A percentile compares a stretch with the other conserved stretches of the same genome.
phyloP scores from a whole-genome alignment of 2,113 vertebrate genomes.

The Prochilodus magdalenae region DNA sequence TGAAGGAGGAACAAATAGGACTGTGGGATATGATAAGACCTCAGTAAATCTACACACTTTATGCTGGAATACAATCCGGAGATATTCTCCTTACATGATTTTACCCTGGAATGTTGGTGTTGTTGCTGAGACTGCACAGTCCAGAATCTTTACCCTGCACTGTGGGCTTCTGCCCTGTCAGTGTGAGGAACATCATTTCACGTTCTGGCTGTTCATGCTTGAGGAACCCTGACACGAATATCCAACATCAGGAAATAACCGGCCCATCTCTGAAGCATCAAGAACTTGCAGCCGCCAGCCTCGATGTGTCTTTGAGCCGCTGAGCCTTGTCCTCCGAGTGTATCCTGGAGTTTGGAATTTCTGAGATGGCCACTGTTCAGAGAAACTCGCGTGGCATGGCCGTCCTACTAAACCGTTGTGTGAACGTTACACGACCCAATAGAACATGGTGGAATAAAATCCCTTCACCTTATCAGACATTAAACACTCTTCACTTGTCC shows the following conservation, averaged over 20 bases:
- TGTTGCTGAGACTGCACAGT: neutral
- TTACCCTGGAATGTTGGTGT: neutral
- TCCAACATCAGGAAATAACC: conserved; percentile 2
- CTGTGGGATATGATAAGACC: too few relatives aligned
- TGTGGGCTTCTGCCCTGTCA: neutral
- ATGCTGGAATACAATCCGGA: too few relatives aligned
- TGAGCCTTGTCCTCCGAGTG: neutral
- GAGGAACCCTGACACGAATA: neutral
- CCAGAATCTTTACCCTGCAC: neutral
- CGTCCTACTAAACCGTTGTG: neutral
- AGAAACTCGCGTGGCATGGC: neutral
- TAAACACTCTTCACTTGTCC: too few relatives aligned
- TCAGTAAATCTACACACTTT: too few relatives aligned
- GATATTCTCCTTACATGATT: neutral
- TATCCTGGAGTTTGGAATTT: neutral
- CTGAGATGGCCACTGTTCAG: neutral
- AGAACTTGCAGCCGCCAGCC: neutral
- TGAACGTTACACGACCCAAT: too few relatives aligned
- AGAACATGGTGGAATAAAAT: too few relatives aligned
- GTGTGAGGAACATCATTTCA: neutral
- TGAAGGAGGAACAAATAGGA: too few relatives aligned
- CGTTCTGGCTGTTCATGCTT: conserved; percentile 1
- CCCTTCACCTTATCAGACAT: too few relatives aligned
- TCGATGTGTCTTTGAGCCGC: neutral
- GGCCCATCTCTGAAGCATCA: conserved; percentile 4